Evolutionary conservation across 2,113 vertebrate species (phyloP), one percentile per base, ranked within the genome.

Genomic region (Planiliza haematocheilus): DNA sequence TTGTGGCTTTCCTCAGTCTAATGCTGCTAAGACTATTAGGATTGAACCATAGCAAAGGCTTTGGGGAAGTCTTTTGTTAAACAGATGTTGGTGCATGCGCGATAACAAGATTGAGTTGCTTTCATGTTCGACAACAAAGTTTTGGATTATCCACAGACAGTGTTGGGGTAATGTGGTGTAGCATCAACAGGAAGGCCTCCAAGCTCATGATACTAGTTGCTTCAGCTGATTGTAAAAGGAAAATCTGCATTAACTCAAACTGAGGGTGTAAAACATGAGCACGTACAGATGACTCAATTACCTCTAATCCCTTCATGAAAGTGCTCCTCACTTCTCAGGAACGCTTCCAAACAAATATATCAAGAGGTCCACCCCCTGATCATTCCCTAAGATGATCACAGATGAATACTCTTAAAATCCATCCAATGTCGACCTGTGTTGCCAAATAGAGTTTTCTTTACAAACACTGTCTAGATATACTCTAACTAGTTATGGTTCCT

Each of bases 101-200:
- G 85, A 89, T 93, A 90, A 91, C 75, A 81, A 89, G 83, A 91
- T 87, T 86, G 85, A 89, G 73, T 84, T 80, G 69, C 77, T 90
- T 83, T 91, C 77, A 89, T 89, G 74, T 83, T 84, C 36, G 73
- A 70, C 83, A 86, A 82, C 76, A 72, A 84, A 71, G 60, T 89
- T 91, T 90, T 68, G 66, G 82, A 81, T 90, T 90, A 93, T 91
- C 78, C 83, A 84, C 57, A 43, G 11, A 48, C 81, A 71, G 74
- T 53, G 60, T 24, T 34, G 42, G 41, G 16, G 37, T 62, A 64
- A 78, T 75, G 52, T 73, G 58, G 65, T 79, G 43, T 62, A 57
- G 59, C 69, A 39, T 51, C 56, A 74, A 51, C 65, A 53, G 45
- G 30, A 69, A 77, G 24, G 43, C 49, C 69, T 74, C n/a, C 6